These are phyloP conservation scores for Salticus scenicus DNA, from an alignment of 2,888 invertebrate genomes.

Conservation along the genomic window DNA sequence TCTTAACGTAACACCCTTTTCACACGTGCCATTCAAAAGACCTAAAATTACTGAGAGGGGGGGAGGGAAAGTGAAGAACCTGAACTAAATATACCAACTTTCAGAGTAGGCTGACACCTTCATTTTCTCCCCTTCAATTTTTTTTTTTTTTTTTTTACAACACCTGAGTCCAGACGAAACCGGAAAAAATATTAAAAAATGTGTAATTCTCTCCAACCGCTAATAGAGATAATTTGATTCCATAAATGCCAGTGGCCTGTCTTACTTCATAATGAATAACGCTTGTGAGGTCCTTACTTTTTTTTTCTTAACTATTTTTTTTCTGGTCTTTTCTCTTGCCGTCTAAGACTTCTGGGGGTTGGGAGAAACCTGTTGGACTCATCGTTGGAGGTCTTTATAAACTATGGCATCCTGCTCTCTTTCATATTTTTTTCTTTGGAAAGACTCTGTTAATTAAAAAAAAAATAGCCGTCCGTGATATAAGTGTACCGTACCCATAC, in stretches of 20 bases:
- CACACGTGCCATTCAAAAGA: slow-evolving; percentile 39
- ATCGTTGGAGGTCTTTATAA: slow-evolving; percentile 65
- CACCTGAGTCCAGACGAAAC: slow-evolving; percentile 17
- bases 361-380: slow-evolving; percentile 50
- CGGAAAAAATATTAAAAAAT: slow-evolving; percentile 21
- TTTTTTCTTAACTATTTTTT: slow-evolving; percentile 35
- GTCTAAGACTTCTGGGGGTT: slow-evolving; percentile 18
- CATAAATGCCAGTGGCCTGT: slow-evolving; percentile 60
- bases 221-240: slow-evolving; percentile 68
- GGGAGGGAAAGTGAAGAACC: neutral
- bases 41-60: neutral
- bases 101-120: slow-evolving; percentile 16
- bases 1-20: slow-evolving; percentile 31
- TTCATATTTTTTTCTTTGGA: slow-evolving; percentile 25
- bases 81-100: slow-evolving; percentile 26
- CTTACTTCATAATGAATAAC: slow-evolving; percentile 54
- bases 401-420: slow-evolving; percentile 13
- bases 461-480: slow-evolving; percentile 33
- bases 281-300: slow-evolving; percentile 54
- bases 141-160: neutral
- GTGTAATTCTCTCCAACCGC: slow-evolving; percentile 33
- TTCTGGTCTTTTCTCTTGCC: slow-evolving; percentile 6
- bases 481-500: neutral
- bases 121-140: neutral
- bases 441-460: slow-evolving; percentile 60